phyloP scores from a whole-genome alignment of 2,797 vertebrate genomes.

The Florisuga fusca region DNA sequence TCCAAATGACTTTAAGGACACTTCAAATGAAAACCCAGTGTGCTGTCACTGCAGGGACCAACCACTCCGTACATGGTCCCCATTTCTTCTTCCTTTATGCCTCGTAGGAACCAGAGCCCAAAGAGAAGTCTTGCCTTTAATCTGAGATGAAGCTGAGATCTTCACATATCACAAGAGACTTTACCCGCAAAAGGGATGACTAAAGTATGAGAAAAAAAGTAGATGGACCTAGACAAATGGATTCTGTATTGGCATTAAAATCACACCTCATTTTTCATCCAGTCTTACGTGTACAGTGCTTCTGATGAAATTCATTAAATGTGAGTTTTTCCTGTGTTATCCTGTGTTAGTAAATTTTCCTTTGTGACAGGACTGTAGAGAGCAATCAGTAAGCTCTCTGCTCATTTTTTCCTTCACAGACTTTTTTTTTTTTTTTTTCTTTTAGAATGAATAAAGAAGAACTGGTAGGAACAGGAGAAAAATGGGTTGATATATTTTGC shows the following conservation, averaged over 20 bases:
- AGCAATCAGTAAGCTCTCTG: slow-evolving; percentile 28
- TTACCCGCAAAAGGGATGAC: neutral
- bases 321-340: neutral
- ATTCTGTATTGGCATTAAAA: slow-evolving; percentile 36
- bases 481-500: slow-evolving; percentile 27
- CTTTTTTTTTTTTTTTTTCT: neutral
- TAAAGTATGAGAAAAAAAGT: neutral
- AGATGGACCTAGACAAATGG: slow-evolving; percentile 1
- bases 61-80: accelerated
- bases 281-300: neutral
- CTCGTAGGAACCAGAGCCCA: neutral
- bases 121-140: slow-evolving; percentile 19
- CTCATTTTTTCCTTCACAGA: slow-evolving; percentile 15
- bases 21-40: neutral
- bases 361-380: neutral
- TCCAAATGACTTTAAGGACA: neutral
- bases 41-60: neutral
- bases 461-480: neutral
- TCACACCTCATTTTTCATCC: slow-evolving; percentile 34
- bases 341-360: neutral
- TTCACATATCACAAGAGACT: neutral
- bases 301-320: neutral
- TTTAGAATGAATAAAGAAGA: slow-evolving; percentile 10
- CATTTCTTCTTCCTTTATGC: neutral
- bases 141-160: neutral